Evolutionary conservation across 2,888 invertebrate species (phyloP).

Genomic region (Caenorhabditis sinica): DNA sequence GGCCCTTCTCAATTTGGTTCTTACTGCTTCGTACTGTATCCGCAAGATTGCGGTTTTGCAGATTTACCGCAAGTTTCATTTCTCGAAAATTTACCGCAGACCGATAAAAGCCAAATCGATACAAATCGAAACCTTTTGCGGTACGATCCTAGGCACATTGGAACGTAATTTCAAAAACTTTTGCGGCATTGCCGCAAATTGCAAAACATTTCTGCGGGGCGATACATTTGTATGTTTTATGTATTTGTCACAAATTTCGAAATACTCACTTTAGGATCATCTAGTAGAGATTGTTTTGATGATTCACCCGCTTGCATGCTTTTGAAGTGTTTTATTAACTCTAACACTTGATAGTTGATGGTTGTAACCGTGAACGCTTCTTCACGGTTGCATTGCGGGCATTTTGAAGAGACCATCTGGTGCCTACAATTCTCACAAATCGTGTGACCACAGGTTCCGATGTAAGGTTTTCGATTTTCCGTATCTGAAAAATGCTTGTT

Average conservation of each 20-base stretch:
- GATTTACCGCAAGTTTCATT: no score
- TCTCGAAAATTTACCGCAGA: no score
- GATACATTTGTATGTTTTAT: no score
- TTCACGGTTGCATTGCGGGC: slow-evolving; percentile 64
- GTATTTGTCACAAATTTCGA: neutral
- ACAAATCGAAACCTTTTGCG: no score
- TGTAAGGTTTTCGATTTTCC: slow-evolving; percentile 50
- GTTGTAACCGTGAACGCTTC: slow-evolving; percentile 63
- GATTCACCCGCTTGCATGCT: slow-evolving; percentile 37
- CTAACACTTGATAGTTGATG: slow-evolving; percentile 64
- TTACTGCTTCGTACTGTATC: no score
- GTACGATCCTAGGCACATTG: no score
- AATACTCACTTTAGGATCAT: slow-evolving; percentile 37
- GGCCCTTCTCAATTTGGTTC: no score
- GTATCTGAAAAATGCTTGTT: slow-evolving; percentile 63
- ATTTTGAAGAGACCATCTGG: slow-evolving; percentile 60
- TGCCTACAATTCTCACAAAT: slow-evolving; percentile 63
- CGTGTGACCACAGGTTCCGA: slow-evolving; percentile 64
- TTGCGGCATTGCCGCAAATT: no score
- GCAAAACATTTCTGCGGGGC: no score
- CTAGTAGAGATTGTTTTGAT: neutral
- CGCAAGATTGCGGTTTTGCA: no score
- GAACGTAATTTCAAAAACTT: no score
- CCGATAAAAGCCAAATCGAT: no score
- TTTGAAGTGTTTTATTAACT: slow-evolving; percentile 52